Base-by-base conservation (phyloP, 2,797 vertebrate species). In the Nannoperca obscura region DNA sequence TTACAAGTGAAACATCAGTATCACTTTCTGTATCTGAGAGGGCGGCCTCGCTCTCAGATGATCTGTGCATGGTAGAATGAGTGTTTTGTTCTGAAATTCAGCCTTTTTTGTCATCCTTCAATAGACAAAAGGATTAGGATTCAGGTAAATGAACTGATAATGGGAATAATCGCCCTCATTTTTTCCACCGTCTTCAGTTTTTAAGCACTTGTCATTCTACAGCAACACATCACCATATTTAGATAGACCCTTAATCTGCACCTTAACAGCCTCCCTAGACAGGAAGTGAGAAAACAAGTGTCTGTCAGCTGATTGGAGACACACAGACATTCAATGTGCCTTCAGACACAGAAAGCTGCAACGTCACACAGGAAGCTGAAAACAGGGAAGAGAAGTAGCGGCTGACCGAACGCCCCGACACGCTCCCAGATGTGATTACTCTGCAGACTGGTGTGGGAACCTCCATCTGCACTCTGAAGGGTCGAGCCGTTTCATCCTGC, bases 331-430 rank as follows among this genome's bases (percentile, higher is more conserved):
- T 68, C 4, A 1, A 46, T 34, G 32, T 8, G 7, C 42, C 36
- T 60, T 27, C 6, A 42, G 38, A 24, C 36, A 36, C 59, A 66
- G 30, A 65, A 50, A 79, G 82, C 15, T 50, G 73, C 69, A 24
- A 61, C 3, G 14, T 81, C 78, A 77, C 71, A 27, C 54, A 64
- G 82, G 85, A 91, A 86, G 83, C 86, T 70, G 1, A 65, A 59
- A 83, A 70, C 24, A 61, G 47, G 53, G 69, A 88, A 81, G 82
- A 61, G 80, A 83, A 77, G 65, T 69, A 52, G 60, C 12, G 60
- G 52, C 68, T 34, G 81, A 72, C 64, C 20, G 27, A 50, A 78
- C 12, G 22, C 14, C 38, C 7, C 7, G 15, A 15, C 83, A 52
- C 2, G 6, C 61, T 47, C 30, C 6, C 55, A 54, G 30, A 66